Conservation (phyloP, 2,888 invertebrate genomes). For the Tenthredo distinguenda region DNA sequence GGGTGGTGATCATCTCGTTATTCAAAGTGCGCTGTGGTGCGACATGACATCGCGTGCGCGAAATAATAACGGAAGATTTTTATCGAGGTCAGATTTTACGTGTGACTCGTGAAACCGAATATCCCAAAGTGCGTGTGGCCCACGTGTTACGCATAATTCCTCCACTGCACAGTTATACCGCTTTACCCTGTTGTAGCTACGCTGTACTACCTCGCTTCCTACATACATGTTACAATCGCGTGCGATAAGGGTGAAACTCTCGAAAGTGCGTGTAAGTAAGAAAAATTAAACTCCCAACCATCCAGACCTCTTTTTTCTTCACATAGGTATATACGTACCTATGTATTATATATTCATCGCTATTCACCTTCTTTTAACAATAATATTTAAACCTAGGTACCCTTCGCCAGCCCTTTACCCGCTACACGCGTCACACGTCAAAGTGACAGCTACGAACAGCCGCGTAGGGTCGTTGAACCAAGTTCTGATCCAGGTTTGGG, state of each 20-base stretch:
- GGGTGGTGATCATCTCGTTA: neutral
- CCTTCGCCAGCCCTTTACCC: neutral
- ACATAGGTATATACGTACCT: no score
- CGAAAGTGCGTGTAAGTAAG: conserved; percentile 32
- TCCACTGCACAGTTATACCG: neutral
- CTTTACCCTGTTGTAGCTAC: neutral
- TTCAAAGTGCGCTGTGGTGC: neutral
- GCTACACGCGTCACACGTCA: neutral
- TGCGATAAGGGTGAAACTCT: conserved; percentile 43
- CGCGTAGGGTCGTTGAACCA: neutral
- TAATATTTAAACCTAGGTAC: neutral
- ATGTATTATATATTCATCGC: neutral
- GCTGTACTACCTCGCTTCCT: neutral
- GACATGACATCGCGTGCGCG: conserved; percentile 37
- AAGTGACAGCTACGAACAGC: neutral
- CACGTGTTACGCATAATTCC: conserved; percentile 46
- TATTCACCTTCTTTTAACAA: neutral
- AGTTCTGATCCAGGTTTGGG: neutral
- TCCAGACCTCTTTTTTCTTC: neutral
- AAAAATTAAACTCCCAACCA: conserved; percentile 19
- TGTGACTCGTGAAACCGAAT: conserved; percentile 31
- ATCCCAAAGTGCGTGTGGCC: conserved; percentile 31
- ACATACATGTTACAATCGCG: conserved; percentile 18
- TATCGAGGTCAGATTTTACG: conserved; percentile 14
- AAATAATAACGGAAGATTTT: conserved; percentile 34